phyloP scores from a whole-genome alignment of 2,113 vertebrate genomes.

The Solenodon paradoxus region DNA sequence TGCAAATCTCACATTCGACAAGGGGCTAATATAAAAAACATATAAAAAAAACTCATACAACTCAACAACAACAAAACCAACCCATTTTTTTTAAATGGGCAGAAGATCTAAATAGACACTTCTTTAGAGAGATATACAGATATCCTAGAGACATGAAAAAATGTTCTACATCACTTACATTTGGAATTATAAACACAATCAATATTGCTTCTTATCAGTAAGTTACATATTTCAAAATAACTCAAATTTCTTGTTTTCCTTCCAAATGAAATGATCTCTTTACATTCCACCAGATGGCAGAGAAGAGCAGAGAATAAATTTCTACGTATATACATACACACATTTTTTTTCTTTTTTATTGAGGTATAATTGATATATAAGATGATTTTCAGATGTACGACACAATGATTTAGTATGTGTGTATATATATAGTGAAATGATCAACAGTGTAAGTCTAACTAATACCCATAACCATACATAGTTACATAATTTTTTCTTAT shows the following conservation, averaged over 20 bases:
- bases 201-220: neutral
- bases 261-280: neutral
- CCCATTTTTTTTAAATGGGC: too few species aligned
- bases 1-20: too few species aligned
- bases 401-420: neutral
- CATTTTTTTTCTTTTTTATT: neutral
- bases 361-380: neutral
- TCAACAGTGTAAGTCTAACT: neutral
- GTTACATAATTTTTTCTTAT: neutral
- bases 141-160: too few species aligned
- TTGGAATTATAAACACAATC: neutral
- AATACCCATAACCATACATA: neutral
- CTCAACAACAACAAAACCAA: too few species aligned
- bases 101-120: too few species aligned
- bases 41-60: too few species aligned
- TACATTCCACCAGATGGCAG: conserved; percentile 81
- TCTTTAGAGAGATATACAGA: too few species aligned
- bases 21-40: too few species aligned
- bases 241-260: neutral
- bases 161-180: too few species aligned
- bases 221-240: conserved; percentile 16
- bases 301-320: conserved; percentile 71
- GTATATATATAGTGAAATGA: neutral
- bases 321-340: neutral
- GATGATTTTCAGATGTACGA: neutral